Evolutionary conservation across 2,113 vertebrate genomes (phyloP), one percentile per base, ranked within the genome.

Genomic region (Zapus hudsonius): DNA sequence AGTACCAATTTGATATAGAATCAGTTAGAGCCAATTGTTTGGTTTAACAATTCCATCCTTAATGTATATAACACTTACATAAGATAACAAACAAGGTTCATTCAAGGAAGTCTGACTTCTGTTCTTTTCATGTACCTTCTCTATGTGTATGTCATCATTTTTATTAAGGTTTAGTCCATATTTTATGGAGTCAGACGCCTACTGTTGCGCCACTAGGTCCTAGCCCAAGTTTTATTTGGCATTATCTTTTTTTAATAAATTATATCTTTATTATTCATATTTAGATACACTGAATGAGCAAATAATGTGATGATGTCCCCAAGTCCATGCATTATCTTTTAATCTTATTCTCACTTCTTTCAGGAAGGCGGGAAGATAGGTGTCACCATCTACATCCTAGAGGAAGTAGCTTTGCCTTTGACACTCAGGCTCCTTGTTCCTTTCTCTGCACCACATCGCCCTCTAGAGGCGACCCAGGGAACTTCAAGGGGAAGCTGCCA

Each of bases 11-110:
- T 92, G 52, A 63, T 59, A 40, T 3, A 33, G 15, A 55, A 16
- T 75, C 40, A 52, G 29, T 20, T 29, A 20, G 7, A 61, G 11
- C 27, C 22, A 78, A 36, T 70, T 55, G 19, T 73, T 82, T 20
- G 44, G 17, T 78, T 75, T 76, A 90, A 66, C 31, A 69, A 55
- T 83, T 85, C 63, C 82, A 27, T 57, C 63, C 89, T 90, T 69
- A 44, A 38, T 27, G n/a, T 36, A 31, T 67, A 47, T 63, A 87
- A 61, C 22, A 76, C 67, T 87, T 78, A 59, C 13, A 57, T 63
- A 84, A 91, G 52, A 25, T 64, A 44, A 64, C 17, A 36, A 85
- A 44, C 31, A 31, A 95, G 33, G 7, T 38, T 7, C 22, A 20
- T 55, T 84, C 8, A 72, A 67, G 59, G 59, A 85, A 73, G 16